A percentile compares a stretch with the other conserved stretches of the same genome.
phyloP scores from a whole-genome alignment of 2,888 invertebrate species.

The Yponomeuta plumbellus region DNA sequence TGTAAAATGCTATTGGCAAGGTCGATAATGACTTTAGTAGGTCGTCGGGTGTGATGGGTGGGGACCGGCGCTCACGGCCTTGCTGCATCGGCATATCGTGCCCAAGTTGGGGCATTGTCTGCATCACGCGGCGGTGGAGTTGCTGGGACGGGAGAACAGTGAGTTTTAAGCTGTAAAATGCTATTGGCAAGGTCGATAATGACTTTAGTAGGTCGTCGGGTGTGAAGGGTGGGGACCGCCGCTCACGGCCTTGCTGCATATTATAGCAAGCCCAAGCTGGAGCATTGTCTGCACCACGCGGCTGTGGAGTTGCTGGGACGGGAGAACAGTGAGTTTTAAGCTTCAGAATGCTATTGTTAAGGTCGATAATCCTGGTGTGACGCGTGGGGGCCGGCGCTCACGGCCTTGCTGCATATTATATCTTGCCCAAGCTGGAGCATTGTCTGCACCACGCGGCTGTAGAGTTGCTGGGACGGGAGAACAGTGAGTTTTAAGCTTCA shows the following conservation, averaged over 20 bases:
- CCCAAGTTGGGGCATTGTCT: conserved; percentile 89
- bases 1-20: neutral
- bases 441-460: conserved; percentile 73
- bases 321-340: conserved; percentile 44
- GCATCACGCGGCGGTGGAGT: conserved; percentile 63
- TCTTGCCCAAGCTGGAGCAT: conserved; percentile 91
- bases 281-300: conserved; percentile 78
- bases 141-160: conserved; percentile 57
- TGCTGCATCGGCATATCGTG: conserved; percentile 89
- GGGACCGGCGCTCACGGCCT: conserved; percentile 76
- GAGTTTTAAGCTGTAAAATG: conserved; percentile 3
- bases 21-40: no score
- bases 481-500: conserved; percentile 34
- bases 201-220: conserved; percentile 81
- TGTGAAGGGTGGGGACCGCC: conserved; percentile 74
- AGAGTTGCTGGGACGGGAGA: conserved; percentile 54
- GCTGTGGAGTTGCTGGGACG: conserved; percentile 55
- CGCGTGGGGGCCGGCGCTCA: conserved; percentile 70
- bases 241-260: conserved; percentile 83
- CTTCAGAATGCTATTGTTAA: neutral
- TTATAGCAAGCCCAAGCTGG: conserved; percentile 93
- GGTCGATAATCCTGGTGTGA: conserved; percentile 81
- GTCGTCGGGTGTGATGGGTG: conserved; percentile 87
- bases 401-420: conserved; percentile 88
- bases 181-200: neutral